These are phyloP conservation scores for Cephus runcator DNA, from an alignment of 2,888 invertebrate species.

Conservation along the genomic window DNA sequence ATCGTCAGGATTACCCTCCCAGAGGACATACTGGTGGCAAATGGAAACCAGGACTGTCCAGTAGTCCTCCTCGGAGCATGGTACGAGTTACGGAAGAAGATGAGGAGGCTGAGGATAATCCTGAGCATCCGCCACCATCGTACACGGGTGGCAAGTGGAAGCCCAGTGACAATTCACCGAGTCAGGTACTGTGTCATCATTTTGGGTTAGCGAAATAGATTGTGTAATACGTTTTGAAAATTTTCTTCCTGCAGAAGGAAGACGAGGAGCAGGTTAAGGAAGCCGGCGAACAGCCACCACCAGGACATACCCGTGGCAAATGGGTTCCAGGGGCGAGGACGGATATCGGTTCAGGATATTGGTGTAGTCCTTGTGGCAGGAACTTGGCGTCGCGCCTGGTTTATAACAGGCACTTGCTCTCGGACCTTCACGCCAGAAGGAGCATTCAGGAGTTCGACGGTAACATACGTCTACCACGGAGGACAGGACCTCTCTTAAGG, in stretches of 20 bases:
- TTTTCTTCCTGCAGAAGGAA: conserved; percentile 26
- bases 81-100: conserved; percentile 62
- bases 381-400: conserved; percentile 78
- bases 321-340: conserved; percentile 78
- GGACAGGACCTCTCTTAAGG: conserved; percentile 18
- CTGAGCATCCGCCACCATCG: conserved; percentile 65
- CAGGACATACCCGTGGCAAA: conserved; percentile 81
- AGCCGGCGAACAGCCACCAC: conserved; percentile 68
- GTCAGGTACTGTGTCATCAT: conserved; percentile 32
- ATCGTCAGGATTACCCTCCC: conserved; percentile 67
- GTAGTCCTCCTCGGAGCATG: conserved; percentile 44
- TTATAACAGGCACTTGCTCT: conserved; percentile 81
- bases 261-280: conserved; percentile 36
- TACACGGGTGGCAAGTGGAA: conserved; percentile 77
- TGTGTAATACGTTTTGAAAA: not conserved
- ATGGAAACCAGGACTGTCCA: conserved; percentile 74
- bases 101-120: conserved; percentile 42
- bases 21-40: conserved; percentile 75
- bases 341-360: conserved; percentile 72
- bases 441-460: conserved; percentile 72
- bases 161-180: conserved; percentile 57
- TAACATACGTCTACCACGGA: conserved; percentile 40
- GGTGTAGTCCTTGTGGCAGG: conserved; percentile 85
- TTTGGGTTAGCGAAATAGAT: not conserved
- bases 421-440: conserved; percentile 73